Percentiles rank a stretch among this genome's conserved stretches.
Evolutionary conservation across 2,888 invertebrate genomes (phyloP).

Genomic region (Pachliopta kotzebuea): DNA sequence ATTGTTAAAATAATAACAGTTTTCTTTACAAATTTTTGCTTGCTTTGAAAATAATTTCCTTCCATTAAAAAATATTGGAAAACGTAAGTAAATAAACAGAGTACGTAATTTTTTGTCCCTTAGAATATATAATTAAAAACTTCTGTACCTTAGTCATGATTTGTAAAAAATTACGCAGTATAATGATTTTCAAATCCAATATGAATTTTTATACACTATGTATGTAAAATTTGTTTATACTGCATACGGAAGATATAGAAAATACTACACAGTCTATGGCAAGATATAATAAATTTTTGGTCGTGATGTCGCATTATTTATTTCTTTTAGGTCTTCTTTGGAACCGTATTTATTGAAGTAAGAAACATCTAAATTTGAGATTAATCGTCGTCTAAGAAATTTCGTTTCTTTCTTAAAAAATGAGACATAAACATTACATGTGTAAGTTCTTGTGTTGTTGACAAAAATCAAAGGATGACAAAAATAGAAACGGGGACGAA

Average conservation of each 20-base stretch:
- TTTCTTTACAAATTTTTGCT: too few relatives aligned
- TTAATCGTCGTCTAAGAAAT: neutral
- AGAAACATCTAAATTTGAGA: slow-evolving; percentile 10
- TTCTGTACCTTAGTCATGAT: neutral
- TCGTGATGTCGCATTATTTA: slow-evolving; percentile 35
- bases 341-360: slow-evolving; percentile 16
- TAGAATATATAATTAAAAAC: too few relatives aligned
- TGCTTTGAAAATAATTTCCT: too few relatives aligned
- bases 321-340: slow-evolving; percentile 18
- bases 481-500: slow-evolving; percentile 26
- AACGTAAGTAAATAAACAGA: too few relatives aligned
- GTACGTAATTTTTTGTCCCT: too few relatives aligned
- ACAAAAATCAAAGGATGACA: slow-evolving; percentile 28
- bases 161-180: neutral
- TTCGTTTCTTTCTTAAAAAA: slow-evolving; percentile 7
- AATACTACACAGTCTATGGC: slow-evolving; percentile 22
- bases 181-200: too few relatives aligned
- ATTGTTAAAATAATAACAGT: too few relatives aligned
- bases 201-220: too few relatives aligned
- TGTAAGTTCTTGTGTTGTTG: slow-evolving; percentile 33
- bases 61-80: too few relatives aligned
- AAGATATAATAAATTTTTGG: slow-evolving; percentile 32
- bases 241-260: neutral
- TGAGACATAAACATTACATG: slow-evolving; percentile 16
- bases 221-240: neutral